Percentiles rank a stretch among this genome's conserved stretches.
Evolutionary conservation across 2,888 invertebrate species (phyloP).

Genomic region (Drosophila kanekoi): DNA sequence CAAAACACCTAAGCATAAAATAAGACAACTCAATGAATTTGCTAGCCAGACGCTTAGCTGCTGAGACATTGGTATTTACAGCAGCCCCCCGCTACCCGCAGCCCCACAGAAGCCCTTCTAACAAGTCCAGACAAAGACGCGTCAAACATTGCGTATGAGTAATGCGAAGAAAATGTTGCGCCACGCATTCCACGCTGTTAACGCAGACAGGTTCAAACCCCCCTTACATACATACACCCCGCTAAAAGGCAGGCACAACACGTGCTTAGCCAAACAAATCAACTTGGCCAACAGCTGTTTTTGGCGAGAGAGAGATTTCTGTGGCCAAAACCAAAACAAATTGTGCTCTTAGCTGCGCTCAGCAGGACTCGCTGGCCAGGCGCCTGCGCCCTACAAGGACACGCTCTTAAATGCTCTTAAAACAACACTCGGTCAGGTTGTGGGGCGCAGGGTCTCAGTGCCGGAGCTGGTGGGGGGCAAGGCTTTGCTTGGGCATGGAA

Average conservation of each 20-base stretch:
- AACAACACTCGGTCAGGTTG: neutral
- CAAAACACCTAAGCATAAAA: neutral
- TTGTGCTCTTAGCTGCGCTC: slow-evolving; percentile 32
- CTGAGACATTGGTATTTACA: slow-evolving; percentile 11
- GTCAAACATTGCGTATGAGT: slow-evolving; percentile 70
- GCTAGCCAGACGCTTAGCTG: slow-evolving; percentile 20
- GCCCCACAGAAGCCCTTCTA: slow-evolving; percentile 1
- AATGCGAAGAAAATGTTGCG: slow-evolving; percentile 40
- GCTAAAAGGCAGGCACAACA: slow-evolving; percentile 22
- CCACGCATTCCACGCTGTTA: slow-evolving; percentile 36
- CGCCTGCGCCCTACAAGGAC: slow-evolving; percentile 27
- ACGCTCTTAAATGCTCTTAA: slow-evolving; percentile 57
- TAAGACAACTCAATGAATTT: slow-evolving; percentile 14
- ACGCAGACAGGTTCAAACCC: slow-evolving; percentile 37
- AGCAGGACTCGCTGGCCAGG: slow-evolving; percentile 1
- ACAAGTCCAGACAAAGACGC: slow-evolving; percentile 40
- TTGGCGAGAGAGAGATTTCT: neutral
- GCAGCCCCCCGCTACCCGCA: neutral
- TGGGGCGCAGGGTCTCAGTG: neutral
- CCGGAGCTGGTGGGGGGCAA: too few relatives aligned
- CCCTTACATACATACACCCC: neutral
- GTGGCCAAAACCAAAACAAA: slow-evolving; percentile 48
- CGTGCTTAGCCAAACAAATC: slow-evolving; percentile 38
- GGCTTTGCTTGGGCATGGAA: slow-evolving; percentile 77
- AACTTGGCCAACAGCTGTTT: slow-evolving; percentile 48